Evolutionary conservation across 2,888 invertebrate species (phyloP), one percentile per base, ranked within the genome.

Genomic region (Machimus rusticus): DNA sequence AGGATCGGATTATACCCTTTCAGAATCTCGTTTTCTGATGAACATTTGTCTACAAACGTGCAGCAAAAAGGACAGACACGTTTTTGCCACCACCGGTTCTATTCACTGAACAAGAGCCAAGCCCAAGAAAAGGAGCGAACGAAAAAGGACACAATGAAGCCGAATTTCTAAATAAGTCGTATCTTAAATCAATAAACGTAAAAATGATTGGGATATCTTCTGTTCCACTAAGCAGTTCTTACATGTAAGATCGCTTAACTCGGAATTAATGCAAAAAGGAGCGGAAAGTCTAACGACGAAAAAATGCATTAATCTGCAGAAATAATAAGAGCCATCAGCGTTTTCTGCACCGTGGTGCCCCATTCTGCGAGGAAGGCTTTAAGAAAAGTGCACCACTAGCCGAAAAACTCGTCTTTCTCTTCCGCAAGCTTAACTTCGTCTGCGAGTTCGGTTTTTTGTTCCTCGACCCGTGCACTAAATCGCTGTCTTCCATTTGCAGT

Each of bases 361-460:
- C 19, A 19, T n/a, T 55, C 55, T 55, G 55, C 19, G n/a, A n/a
- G 55, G 55, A 55, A 55, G 66, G 37, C 76, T 19, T 28, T 46
- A 79, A 79, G 46, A 46, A 79, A 79, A 28, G 23, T 23, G 46
- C 37, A 46, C 51, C 81, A 37, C n/a, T 31, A 84, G 16, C 84
- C 37, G 39, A 66, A 84, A 84, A 84, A 84, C 57, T 66, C 55
- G 81, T 84, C 84, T 84, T 84, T 66, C 57, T 37, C 74, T 84
- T 84, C 84, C 84, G 84, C 74, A 84, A 39, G n/a, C 66, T 84
- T 74, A 74, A 84, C 57, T 66, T 74, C 39, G 66, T 84, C 84
- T 74, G 74, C 19, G 84, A 84, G 66, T 46, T 84, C 37, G 81
- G n/a, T 84, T 57, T 66, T 66, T 84, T 66, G 16, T 19, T 74